Conservation (phyloP, 2,888 invertebrate genomes). For the Arctia plantaginis region DNA sequence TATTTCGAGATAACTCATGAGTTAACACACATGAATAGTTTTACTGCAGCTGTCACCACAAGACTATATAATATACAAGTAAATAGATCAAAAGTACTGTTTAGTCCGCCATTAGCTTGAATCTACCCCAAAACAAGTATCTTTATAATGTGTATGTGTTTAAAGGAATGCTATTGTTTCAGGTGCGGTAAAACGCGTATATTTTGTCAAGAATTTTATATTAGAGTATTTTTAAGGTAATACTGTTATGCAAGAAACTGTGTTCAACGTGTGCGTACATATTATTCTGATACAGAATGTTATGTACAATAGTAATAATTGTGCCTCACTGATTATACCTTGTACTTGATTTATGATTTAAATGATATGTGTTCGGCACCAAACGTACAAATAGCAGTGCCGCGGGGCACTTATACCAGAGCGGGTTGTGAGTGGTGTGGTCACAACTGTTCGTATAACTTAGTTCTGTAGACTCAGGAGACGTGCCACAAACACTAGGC, state of each 20-base stretch:
- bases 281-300: slow-evolving; percentile 20
- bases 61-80: background rate
- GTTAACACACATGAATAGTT: too few species aligned
- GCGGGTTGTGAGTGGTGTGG: background rate
- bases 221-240: slow-evolving; percentile 35
- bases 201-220: slow-evolving; percentile 53
- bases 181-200: slow-evolving; percentile 50
- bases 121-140: background rate
- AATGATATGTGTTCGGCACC: background rate
- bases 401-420: too few species aligned
- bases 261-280: slow-evolving; percentile 17
- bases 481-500: background rate
- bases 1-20: background rate
- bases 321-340: slow-evolving; percentile 27
- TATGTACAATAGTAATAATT: slow-evolving; percentile 28
- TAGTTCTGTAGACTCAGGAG: background rate
- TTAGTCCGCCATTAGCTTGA: too few species aligned
- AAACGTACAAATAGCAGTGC: background rate
- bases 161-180: slow-evolving; percentile 38
- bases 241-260: slow-evolving; percentile 21
- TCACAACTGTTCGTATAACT: background rate
- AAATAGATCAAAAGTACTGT: too few species aligned
- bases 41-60: too few species aligned
- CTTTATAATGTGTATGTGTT: background rate
- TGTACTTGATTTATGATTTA: background rate